A percentile compares a stretch with the other conserved stretches of the same genome.
Conservation (phyloP, 2,797 vertebrate species). For the Sandelia bainsii region DNA sequence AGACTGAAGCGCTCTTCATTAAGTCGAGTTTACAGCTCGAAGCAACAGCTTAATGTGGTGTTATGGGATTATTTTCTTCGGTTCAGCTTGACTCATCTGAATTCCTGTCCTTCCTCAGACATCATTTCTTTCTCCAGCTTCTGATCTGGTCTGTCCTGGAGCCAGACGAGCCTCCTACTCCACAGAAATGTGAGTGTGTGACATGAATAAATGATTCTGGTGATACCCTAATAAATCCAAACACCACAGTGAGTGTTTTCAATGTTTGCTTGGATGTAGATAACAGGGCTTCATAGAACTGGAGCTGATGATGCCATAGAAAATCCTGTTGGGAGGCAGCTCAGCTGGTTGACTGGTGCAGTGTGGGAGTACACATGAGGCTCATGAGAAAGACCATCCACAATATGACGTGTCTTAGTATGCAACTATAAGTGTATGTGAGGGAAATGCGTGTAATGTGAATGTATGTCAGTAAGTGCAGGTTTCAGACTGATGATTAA, state of each 20-base stretch:
- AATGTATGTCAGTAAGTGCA: not conserved
- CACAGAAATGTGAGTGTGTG: not conserved
- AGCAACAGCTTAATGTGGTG: not conserved
- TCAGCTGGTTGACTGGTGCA: constrained; percentile 28
- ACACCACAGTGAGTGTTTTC: constrained; percentile 1
- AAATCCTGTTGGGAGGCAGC: constrained; percentile 30
- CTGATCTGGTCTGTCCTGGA: constrained; percentile 11
- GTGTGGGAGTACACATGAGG: constrained; percentile 10
- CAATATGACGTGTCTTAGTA: not conserved
- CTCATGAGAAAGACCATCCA: not conserved
- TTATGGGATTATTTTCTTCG: constrained; percentile 27
- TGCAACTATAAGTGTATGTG: not conserved
- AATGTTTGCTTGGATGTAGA: constrained; percentile 13
- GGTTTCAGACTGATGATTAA: constrained; percentile 3
- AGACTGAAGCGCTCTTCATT: constrained; percentile 6
- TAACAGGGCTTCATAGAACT: not conserved
- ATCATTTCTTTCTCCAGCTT: constrained; percentile 10
- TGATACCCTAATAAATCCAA: constrained; percentile 18
- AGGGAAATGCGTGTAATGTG: not conserved
- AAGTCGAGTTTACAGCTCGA: not conserved
- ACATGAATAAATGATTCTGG: not conserved
- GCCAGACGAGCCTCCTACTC: not conserved
- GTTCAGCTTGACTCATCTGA: constrained; percentile 35
- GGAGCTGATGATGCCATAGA: constrained; percentile 47
- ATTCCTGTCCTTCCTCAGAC: constrained; percentile 19